Evolutionary conservation across 2,113 vertebrate genomes (phyloP).

Genomic region (Catharus bicknelli): DNA sequence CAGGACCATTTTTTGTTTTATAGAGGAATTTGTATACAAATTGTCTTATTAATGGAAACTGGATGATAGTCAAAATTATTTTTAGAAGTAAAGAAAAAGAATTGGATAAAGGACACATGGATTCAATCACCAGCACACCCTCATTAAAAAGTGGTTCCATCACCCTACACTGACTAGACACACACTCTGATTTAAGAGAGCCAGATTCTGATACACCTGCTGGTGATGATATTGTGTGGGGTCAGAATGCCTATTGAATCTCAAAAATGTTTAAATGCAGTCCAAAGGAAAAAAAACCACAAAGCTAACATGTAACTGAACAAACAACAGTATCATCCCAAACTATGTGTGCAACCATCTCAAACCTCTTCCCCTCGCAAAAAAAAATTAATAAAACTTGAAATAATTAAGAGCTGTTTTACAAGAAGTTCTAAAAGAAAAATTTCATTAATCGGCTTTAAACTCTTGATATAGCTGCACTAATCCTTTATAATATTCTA

Average conservation of each 20-base stretch:
- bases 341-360: background rate
- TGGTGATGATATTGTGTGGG: accelerated
- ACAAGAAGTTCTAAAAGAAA: background rate
- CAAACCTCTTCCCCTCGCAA: background rate
- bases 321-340: background rate
- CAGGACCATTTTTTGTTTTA: background rate
- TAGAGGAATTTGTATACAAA: background rate
- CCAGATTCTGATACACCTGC: background rate
- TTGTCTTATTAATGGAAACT: background rate
- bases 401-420: background rate
- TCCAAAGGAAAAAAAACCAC: background rate
- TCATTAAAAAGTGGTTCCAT: background rate
- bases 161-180: background rate
- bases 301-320: background rate
- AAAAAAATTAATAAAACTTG: background rate
- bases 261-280: background rate
- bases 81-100: background rate
- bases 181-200: background rate
- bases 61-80: background rate
- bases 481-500: background rate
- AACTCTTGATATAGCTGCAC: background rate
- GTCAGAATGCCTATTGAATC: background rate
- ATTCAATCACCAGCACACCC: background rate
- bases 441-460: background rate
- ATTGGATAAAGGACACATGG: background rate